These are phyloP conservation scores for Toxotes jaculatrix DNA, from an alignment of 2,113 vertebrate genomes.

Conservation along the genomic window DNA sequence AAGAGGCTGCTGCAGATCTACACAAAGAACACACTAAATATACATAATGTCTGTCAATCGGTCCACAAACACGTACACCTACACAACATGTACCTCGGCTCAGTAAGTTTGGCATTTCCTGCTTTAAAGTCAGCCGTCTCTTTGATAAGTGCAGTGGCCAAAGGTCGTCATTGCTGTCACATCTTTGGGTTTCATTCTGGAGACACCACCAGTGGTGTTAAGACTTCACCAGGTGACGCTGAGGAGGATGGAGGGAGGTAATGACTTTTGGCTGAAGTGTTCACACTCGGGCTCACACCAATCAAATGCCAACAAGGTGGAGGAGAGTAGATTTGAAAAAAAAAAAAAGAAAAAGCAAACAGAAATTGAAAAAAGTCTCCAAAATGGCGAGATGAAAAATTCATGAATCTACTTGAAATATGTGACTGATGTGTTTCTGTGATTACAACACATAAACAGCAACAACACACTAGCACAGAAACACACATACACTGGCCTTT, in stretches of 20 bases:
- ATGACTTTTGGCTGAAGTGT: background rate
- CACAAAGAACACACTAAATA: background rate
- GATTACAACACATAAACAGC: background rate
- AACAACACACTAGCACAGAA: background rate
- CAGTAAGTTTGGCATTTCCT: background rate
- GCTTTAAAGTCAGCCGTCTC: conserved; percentile 9
- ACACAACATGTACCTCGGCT: background rate
- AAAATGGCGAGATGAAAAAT: background rate
- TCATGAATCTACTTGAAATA: background rate
- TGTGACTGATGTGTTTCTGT: background rate
- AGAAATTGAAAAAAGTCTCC: background rate
- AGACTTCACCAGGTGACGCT: too few relatives aligned
- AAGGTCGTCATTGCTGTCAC: background rate
- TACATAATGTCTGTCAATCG: background rate
- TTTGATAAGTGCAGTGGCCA: background rate
- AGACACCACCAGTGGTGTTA: background rate
- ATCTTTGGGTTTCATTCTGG: background rate
- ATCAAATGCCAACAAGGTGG: conserved; percentile 2
- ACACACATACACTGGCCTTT: background rate
- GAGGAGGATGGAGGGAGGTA: too few relatives aligned
- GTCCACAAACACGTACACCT: background rate
- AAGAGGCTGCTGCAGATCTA: too few relatives aligned
- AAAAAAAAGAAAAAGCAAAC: background rate
- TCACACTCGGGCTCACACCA: background rate
- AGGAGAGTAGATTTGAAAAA: background rate